A percentile compares a stretch with the other conserved stretches of the same genome.
These are phyloP conservation scores for Doris montereyensis DNA, from an alignment of 2,888 invertebrate species.

Conservation along the genomic window DNA sequence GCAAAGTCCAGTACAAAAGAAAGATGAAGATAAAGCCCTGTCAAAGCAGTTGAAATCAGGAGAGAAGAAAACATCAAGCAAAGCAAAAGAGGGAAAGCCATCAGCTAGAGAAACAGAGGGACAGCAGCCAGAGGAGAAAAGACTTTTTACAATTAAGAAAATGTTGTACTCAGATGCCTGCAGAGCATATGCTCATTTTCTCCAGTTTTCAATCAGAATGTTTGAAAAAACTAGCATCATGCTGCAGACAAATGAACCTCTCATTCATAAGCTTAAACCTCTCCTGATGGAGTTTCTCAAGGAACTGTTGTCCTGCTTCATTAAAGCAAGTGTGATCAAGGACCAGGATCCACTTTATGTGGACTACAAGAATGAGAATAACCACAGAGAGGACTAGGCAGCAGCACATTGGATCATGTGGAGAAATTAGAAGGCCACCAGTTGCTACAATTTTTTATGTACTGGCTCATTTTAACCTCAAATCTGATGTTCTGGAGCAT, in stretches of 20 bases:
- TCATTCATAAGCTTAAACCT: neutral
- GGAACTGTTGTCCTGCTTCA: neutral
- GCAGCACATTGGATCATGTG: neutral
- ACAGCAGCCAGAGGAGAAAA: neutral
- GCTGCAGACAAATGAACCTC: neutral
- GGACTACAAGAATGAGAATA: neutral
- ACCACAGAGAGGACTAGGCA: neutral
- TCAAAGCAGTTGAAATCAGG: too few relatives aligned
- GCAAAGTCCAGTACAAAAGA: neutral
- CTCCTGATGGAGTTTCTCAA: neutral
- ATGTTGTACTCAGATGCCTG: neutral
- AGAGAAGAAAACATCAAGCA: neutral
- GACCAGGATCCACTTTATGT: neutral
- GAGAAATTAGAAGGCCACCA: neutral
- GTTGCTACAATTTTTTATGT: neutral
- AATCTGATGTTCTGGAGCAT: neutral
- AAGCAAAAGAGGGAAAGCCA: neutral
- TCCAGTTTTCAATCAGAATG: neutral
- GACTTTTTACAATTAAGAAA: neutral
- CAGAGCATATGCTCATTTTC: neutral
- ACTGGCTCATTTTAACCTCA: neutral
- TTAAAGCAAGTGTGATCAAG: neutral
- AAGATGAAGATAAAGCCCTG: too few relatives aligned
- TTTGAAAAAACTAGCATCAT: slow-evolving; percentile 1
- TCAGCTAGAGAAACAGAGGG: neutral